Conservation (phyloP, 2,888 invertebrate genomes). For the Camptogramma bilineatum region DNA sequence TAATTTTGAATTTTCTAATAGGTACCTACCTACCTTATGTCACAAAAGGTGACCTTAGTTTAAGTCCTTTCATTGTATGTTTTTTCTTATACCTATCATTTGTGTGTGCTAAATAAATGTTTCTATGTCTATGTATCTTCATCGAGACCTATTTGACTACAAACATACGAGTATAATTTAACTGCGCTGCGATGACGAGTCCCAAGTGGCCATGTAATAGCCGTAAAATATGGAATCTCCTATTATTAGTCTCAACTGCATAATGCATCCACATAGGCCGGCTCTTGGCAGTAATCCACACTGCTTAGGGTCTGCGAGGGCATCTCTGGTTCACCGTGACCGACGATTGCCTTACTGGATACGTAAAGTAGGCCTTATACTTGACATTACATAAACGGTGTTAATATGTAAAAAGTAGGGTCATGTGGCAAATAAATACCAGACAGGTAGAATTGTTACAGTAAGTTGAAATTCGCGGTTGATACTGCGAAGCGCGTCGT, state of each 20-base stretch:
- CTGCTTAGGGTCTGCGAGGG: conserved; percentile 43
- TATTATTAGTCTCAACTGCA: conserved; percentile 30
- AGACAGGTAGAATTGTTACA: neutral
- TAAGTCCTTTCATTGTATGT: too few species aligned
- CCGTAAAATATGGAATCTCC: conserved; percentile 24
- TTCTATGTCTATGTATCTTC: neutral
- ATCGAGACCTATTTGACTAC: neutral
- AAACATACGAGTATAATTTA: neutral
- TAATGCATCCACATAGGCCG: conserved; percentile 28
- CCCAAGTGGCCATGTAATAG: conserved; percentile 13
- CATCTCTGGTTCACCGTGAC: conserved; percentile 58
- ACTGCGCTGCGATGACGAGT: neutral
- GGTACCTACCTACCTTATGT: too few species aligned
- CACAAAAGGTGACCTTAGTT: too few species aligned
- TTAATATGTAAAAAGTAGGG: neutral
- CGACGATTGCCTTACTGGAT: conserved; percentile 43
- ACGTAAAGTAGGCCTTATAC: conserved; percentile 27
- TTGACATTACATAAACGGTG: conserved; percentile 33
- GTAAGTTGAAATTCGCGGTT: neutral
- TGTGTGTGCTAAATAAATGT: too few species aligned
- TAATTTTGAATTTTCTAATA: too few species aligned
- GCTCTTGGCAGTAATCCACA: conserved; percentile 42
- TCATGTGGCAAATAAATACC: neutral
- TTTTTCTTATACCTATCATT: too few species aligned
- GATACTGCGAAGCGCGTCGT: neutral